Evolutionary conservation across 64 coral and sea anemone species (phyloP).

Genomic region (Stylophora pistillata): DNA sequence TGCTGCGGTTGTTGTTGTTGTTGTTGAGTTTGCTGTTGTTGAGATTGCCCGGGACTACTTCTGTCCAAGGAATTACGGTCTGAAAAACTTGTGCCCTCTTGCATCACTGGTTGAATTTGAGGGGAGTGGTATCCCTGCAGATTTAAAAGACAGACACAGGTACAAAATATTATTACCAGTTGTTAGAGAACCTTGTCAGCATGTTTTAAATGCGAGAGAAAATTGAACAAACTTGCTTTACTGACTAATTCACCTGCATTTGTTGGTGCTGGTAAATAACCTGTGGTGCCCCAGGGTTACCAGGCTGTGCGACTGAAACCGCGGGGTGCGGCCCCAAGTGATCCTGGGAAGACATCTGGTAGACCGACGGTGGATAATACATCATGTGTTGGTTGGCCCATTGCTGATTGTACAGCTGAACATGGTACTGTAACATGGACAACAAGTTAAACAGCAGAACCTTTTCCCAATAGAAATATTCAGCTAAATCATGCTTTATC

Average conservation of each 20-base stretch:
- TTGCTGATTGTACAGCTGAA: slow-evolving; percentile 2
- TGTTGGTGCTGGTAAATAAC: slow-evolving; percentile 15
- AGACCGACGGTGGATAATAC: neutral
- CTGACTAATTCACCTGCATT: slow-evolving; percentile 12
- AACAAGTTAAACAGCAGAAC: neutral
- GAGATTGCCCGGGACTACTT: slow-evolving; percentile 12
- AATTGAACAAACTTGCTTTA: too few relatives aligned
- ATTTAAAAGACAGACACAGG: neutral
- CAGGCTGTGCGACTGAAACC: slow-evolving; percentile 14
- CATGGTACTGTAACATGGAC: neutral
- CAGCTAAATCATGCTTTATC: too few relatives aligned
- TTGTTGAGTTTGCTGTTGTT: slow-evolving; percentile 29
- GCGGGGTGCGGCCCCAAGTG: slow-evolving; percentile 16
- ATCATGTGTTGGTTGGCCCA: slow-evolving; percentile 14
- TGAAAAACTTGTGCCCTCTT: slow-evolving; percentile 34
- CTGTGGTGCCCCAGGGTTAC: slow-evolving; percentile 1
- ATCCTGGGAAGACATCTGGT: slow-evolving; percentile 4
- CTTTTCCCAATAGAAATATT: neutral
- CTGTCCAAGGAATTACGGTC: slow-evolving; percentile 43
- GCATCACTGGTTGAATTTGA: slow-evolving; percentile 11
- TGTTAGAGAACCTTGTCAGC: too few relatives aligned
- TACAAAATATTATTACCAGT: too few relatives aligned
- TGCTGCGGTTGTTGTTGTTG: slow-evolving; percentile 27
- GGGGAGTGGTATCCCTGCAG: slow-evolving; percentile 1
- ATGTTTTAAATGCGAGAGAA: too few relatives aligned